Conservation (phyloP, 1,140 invertebrate species). For the Musca vetustissima region DNA sequence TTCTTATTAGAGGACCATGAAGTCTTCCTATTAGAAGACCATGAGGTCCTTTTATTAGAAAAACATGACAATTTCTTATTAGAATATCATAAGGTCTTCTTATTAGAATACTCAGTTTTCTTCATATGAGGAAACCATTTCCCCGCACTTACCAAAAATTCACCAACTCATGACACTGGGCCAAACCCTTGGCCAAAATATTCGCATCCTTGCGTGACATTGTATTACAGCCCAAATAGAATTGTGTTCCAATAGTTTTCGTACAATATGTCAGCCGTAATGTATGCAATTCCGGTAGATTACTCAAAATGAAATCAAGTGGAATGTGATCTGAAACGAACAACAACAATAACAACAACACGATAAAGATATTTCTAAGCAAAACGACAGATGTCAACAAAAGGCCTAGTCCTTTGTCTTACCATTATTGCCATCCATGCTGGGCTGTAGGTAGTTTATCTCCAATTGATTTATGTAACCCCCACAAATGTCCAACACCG, state of each 20-base stretch:
- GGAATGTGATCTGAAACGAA: conserved; percentile 53
- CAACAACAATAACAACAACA: background rate
- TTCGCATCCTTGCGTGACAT: conserved; percentile 44
- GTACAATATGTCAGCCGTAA: conserved; percentile 51
- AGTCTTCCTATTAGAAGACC: no score
- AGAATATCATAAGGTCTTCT: no score
- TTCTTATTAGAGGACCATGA: no score
- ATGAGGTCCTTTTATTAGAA: no score
- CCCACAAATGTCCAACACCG: conserved; percentile 49
- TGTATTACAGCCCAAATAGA: conserved; percentile 51
- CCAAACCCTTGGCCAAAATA: conserved; percentile 44
- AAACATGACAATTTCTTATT: no score
- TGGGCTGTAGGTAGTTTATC: conserved; percentile 49
- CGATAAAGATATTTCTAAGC: background rate
- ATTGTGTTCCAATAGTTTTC: conserved; percentile 51
- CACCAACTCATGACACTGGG: conserved; percentile 45
- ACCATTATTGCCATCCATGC: conserved; percentile 47
- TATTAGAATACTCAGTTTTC: no score
- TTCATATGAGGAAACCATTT: no score
- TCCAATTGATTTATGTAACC: conserved; percentile 51
- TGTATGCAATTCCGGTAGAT: conserved; percentile 52
- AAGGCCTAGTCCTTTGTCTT: conserved; percentile 16
- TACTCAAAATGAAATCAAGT: conserved; percentile 54
- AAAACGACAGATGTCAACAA: background rate
- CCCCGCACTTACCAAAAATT: conserved; percentile 41